Evolutionary conservation across 2,888 invertebrate genomes (phyloP), one percentile per base, ranked within the genome.

Genomic region (Volucella zonaria): DNA sequence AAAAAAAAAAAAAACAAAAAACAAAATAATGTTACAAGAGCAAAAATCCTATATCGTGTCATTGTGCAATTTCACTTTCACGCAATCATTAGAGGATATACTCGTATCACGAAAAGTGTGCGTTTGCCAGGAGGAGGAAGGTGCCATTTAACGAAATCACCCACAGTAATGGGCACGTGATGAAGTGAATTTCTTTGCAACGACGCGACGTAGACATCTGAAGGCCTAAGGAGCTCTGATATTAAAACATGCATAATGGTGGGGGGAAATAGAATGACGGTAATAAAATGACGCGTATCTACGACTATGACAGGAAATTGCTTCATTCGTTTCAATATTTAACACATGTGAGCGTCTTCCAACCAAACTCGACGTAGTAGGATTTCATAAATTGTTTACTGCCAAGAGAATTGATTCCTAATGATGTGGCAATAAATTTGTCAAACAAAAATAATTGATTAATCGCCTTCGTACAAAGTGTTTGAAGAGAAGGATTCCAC

Each of bases 61-160:
- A 47, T 23, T 76, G 62, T 67, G 49, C 76, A 81, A 85, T 85
- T 85, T 77, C 67, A 64, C 71, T 81, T 68, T 64, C 76, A 85
- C 67, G 67, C 81, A 81, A 81, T 73, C 81, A 73, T 81, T 77
- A 81, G 31, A 56, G 75, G 66, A 70, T 68, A 83, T 79, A 23
- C 18, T 18, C 18, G 18, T 18, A 79, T 79, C 79, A 79, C 47
- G 74, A 70, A 56, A 56, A 61, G 18, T 62, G 40, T 64, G 42
- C 56, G 31, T 23, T 49, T 42, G 40, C 31, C 12, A 51, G 49
- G 56, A 31, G 66, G 18, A 81, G 81, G 76, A 85, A 76, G 76
- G 85, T 77, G 81, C 76, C 81, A 85, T 85, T 85, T 81, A 77
- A 73, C 76, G 73, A 85, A 85, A 85, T 85, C 79, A 80, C 71